Conservation (phyloP, 1,140 invertebrate species). For the Conus ventricosus region DNA sequence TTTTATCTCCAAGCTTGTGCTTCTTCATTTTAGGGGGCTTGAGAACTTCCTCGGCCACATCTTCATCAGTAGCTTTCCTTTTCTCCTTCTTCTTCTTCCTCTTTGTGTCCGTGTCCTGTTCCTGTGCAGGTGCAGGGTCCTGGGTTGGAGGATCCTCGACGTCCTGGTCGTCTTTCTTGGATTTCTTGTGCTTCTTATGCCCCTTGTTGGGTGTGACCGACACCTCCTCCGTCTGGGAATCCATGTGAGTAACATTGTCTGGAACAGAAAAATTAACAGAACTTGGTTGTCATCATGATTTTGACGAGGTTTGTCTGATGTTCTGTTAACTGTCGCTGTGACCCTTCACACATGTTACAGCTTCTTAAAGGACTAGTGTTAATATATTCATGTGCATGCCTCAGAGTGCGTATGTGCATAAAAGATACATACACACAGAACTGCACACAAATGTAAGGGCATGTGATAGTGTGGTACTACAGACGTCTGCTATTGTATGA, state of each 20-base stretch:
- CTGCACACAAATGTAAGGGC: too few relatives aligned
- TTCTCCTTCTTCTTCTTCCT: constrained; percentile 11
- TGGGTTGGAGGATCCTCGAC: neutral
- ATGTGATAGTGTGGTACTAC: too few relatives aligned
- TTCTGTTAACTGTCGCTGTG: too few relatives aligned
- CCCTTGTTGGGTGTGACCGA: neutral
- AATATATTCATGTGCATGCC: too few relatives aligned
- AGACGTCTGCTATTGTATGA: too few relatives aligned
- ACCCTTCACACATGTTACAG: too few relatives aligned
- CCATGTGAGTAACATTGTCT: neutral
- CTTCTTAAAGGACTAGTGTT: too few relatives aligned
- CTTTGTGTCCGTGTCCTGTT: neutral
- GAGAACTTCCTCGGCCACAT: neutral
- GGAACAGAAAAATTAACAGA: neutral
- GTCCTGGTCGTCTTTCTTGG: neutral
- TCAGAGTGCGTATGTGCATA: too few relatives aligned
- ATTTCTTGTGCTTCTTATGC: constrained; percentile 19
- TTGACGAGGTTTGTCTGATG: too few relatives aligned
- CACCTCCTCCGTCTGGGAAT: neutral
- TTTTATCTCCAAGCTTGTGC: neutral
- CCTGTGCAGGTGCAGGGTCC: neutral
- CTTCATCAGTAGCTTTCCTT: neutral
- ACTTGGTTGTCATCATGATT: too few relatives aligned
- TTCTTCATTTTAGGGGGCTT: neutral
- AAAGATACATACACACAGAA: too few relatives aligned